Base-by-base conservation (phyloP, 2,888 invertebrate species). In the Chalcosyrphus nemorum region DNA sequence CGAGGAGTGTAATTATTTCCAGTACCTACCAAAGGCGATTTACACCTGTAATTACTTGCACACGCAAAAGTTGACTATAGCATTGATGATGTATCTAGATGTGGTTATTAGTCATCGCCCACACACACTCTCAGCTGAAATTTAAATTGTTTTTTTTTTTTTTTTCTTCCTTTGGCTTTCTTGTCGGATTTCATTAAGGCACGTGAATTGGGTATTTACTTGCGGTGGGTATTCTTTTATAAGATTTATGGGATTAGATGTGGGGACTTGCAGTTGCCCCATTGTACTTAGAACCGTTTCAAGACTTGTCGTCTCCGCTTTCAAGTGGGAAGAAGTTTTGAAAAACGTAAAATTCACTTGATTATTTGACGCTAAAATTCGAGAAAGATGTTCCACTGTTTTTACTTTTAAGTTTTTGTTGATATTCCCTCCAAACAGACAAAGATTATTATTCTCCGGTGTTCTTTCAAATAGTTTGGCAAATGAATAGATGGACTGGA, bases 1-100 rank as follows among this genome's bases (percentile, higher is more conserved):
- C 47, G 32, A 17, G 21, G 35, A 45, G 59, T 61, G 45, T 70
- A 68, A 77, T 77, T 77, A 77, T 59, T 77, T 70, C 41, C 76
- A 77, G 56, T 75, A 57, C 65, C 15, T 41, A 29, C 45, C 56
- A 32, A 21, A 41, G 68, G 59, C 56, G 57, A 75, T 52, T 77
- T 70, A 77, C 76, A 77, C 68, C 68, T 77, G 61, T 77, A 77
- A 77, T 77, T 77, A 77, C 68, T 61, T 52, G 61, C 68, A 61
- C 68, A 77, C 68, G 76, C 68, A 68, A 57, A 41, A 24, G 66
- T 21, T 59, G 43, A 29, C 24, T 47, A 57, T 27, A 27, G 32
- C n/a, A 13, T 13, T 11, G 54, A 32, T 41, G 45, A 38, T 47
- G 41, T 66, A 11, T 21, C 13, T 45, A 45, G 24, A 41, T 38